Evolutionary conservation across 2,888 invertebrate genomes (phyloP).

Genomic region (Neoascia interrupta): DNA sequence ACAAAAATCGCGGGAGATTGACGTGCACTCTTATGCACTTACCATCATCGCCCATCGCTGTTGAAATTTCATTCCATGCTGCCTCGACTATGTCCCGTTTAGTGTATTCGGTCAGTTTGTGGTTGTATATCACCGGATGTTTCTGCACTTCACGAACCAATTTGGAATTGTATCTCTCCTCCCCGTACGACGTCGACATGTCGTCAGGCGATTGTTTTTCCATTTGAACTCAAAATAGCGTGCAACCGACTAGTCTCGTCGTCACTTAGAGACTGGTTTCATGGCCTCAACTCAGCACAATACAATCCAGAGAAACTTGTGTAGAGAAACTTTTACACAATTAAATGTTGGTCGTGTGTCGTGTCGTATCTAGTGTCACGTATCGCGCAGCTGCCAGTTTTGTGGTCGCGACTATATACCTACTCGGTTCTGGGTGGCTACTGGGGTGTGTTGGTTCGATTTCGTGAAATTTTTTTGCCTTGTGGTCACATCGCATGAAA

Average conservation of each 20-base stretch:
- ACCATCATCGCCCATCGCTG: conserved; percentile 8
- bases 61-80: conserved; percentile 22
- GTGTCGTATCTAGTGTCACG: too few species aligned
- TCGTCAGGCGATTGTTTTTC: too few species aligned
- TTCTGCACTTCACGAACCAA: conserved; percentile 29
- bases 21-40: too few species aligned
- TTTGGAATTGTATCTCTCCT: conserved; percentile 1
- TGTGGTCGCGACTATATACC: background rate
- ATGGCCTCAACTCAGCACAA: conserved; percentile 9
- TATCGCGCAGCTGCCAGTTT: conserved; percentile 1
- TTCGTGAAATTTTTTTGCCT: background rate
- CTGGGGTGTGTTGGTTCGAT: background rate
- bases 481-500: conserved; percentile 32
- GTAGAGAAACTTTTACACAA: background rate
- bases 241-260: conserved; percentile 14
- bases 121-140: conserved; percentile 18
- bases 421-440: too few species aligned
- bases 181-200: background rate
- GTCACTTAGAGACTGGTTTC: conserved; percentile 23
- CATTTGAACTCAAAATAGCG: too few species aligned
- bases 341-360: too few species aligned
- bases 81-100: conserved; percentile 7
- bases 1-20: background rate
- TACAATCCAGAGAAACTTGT: conserved; percentile 2
- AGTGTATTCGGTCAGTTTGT: conserved; percentile 2